phyloP scores from a whole-genome alignment of 1,140 invertebrate genomes.

The Pachypsylla venusta region DNA sequence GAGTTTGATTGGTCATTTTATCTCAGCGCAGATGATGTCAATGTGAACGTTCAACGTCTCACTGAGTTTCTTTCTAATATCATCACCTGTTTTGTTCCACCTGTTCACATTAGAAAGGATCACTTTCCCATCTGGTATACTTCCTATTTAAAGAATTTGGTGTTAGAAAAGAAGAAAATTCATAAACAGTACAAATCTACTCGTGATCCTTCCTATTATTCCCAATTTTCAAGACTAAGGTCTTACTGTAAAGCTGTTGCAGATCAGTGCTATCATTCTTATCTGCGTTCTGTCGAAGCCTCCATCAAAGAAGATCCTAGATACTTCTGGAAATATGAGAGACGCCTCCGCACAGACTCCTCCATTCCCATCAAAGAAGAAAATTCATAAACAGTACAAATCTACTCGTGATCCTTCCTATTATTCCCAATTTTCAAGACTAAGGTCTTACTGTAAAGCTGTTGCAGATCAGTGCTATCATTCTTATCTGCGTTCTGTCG shows the following conservation, averaged over 20 bases:
- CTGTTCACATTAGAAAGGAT: not conserved
- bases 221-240: not conserved
- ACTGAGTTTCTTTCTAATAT: constrained; percentile 2
- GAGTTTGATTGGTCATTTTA: constrained; percentile 5
- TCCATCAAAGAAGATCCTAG: not conserved
- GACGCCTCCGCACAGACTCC: not conserved
- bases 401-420: not conserved
- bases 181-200: not conserved
- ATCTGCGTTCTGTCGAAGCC: not conserved
- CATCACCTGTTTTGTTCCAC: not conserved
- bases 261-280: not conserved
- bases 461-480: not conserved
- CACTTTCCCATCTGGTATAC: not conserved
- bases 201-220: not conserved
- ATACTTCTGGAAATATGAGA: too few relatives aligned
- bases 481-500: not conserved
- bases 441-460: not conserved
- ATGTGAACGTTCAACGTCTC: not conserved
- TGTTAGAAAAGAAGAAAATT: not conserved
- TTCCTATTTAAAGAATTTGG: not conserved
- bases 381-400: not conserved
- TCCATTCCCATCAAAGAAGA: not conserved
- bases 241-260: not conserved
- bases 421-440: not conserved
- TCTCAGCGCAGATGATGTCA: not conserved